phyloP scores from a whole-genome alignment of 2,113 vertebrate genomes.

The Calyptommatus sinebrachiatus region DNA sequence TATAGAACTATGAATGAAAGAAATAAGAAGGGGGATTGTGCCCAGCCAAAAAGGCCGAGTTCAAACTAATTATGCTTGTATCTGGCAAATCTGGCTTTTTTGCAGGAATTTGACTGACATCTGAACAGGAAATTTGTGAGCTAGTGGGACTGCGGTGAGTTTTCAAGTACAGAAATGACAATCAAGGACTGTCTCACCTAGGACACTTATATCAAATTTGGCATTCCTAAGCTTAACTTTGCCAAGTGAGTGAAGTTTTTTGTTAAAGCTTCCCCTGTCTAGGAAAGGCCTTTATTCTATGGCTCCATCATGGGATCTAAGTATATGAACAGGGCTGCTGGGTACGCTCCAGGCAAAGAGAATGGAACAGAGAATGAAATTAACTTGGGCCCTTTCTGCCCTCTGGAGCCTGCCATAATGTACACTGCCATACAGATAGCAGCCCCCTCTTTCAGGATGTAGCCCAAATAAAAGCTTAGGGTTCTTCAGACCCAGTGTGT shows the following conservation, averaged over 20 bases:
- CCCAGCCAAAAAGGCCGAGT: not conserved
- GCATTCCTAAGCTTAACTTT: not conserved
- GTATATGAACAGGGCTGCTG: not conserved
- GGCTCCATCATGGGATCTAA: not conserved
- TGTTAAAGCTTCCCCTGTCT: not conserved
- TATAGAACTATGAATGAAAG: not conserved
- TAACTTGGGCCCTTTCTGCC: too few relatives aligned
- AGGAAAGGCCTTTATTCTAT: not conserved
- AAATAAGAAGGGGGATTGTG: not conserved
- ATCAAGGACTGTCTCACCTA: not conserved
- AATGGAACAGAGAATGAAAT: too few relatives aligned
- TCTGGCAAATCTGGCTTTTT: not conserved
- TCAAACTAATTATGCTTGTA: not conserved
- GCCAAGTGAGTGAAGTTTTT: not conserved
- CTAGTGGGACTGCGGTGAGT: not conserved
- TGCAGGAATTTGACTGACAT: not conserved
- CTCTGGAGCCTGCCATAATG: too few relatives aligned
- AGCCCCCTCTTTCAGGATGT: too few relatives aligned
- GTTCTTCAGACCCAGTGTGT: not conserved
- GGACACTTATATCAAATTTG: not conserved
- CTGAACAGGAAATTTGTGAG: not conserved
- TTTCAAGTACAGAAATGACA: not conserved
- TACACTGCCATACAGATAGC: too few relatives aligned
- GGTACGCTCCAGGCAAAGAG: too few relatives aligned
- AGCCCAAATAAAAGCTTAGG: too few relatives aligned